Base-by-base conservation (phyloP, 2,888 invertebrate species). In the Poecilus cupreus region DNA sequence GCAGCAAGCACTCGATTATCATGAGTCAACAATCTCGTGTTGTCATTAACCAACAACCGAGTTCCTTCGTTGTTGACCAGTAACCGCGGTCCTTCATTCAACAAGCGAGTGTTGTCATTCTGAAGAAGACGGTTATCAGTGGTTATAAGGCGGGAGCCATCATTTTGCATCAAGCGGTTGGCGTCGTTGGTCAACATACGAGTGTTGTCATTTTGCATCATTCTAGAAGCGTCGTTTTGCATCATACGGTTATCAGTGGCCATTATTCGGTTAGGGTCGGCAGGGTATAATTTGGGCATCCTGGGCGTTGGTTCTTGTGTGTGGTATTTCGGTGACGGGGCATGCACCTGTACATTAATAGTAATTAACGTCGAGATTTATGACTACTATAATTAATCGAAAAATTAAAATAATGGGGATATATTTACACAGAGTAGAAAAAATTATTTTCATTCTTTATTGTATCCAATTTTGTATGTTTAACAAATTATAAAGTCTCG, bases 31-130 rank as follows among this genome's bases (percentile, higher is more conserved):
- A 88, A 79, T 77, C 88, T 85, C 10, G 87, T 84, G 82, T 86
- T 87, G 81, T 88, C 88, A 80, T 88, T 87, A 3, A 88, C 87
- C 43, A 89, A 83, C 68, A 89, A 83, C 81, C 88, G 84, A 0
- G 87, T 86, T 3, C 88, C 87, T 83, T 89, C 88, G 79, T 89
- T 89, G 24, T 20, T 32, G 10, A 88, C 87, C 54, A 89, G 84
- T 43, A 89, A 83, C 64, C 88, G 85, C 8, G 88, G 85, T 49
- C 86, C 86, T 60, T 87, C 87, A 82, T 85, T 86, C 16, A 85
- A 82, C 16, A 87, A 81, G 37, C 85, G 83, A 46, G 82, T 81
- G 10, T 83, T 81, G 64, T 85, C 83, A 68, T 83, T 85, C 20
- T 85, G 83, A 16, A 86, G 39, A 8, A 77, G 26, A n/a, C 79